Evolutionary conservation across 2,888 invertebrate genomes (phyloP), one percentile per base, ranked within the genome.

Genomic region (Augiades crinisus): DNA sequence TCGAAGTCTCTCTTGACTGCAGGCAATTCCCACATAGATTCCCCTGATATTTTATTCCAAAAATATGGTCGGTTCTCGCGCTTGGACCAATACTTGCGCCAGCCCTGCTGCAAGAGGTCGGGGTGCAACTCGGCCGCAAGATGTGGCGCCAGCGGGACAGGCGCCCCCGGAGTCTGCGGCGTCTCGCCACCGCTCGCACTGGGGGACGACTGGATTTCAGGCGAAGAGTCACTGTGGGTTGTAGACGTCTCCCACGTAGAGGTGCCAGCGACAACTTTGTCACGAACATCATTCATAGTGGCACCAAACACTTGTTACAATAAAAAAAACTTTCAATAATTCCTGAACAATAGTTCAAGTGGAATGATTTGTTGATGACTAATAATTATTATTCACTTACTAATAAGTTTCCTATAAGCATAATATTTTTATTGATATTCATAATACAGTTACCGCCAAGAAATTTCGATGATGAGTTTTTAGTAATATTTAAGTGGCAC

Each of bases 21-120:
- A 8, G 98, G 98, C 92, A 97, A 93, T 78, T 99, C 98, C 99
- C 99, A 99, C 64, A 98, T 90, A n/a, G 98, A 98, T 85, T 98
- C 97, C 47, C 98, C 97, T 0, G 97, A 97, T 16, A 95, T 85
- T 86, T 98, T 98, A 78, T 99, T 99, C 96, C 98, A 99, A 85
- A 96, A 99, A 79, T 99, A 99, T 1, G 97, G 97, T 19, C 98
- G 91, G 74, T 96, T 97, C 81, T 99, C 98, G 47, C 98, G 90
- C 73, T 97, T 96, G 13, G 98, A 98, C 98, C 98, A 99, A 80
- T 96, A 98, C 69, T 96, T 97, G 56, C 98, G 93, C 99, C 99
- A 99, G 3, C 98, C 99, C 73, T 96, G 96, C 72, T 96, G 95
- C 5, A 92, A 62, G 21, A 90, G 72, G 64, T 90, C 90, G 31